Conservation (phyloP, 2,113 vertebrate species). For the Corydoras maculifer region DNA sequence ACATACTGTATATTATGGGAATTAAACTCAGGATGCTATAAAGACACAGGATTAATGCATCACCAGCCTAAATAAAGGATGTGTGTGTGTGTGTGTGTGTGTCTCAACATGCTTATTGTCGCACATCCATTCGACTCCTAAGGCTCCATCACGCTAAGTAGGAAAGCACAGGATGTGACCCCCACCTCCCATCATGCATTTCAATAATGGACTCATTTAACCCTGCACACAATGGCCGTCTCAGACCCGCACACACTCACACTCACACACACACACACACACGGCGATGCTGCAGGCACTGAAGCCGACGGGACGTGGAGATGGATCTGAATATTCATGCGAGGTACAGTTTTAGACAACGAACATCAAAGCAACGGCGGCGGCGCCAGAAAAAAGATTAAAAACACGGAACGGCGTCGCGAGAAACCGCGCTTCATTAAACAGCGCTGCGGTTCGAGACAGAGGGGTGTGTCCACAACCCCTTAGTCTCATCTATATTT, state of each 20-base stretch:
- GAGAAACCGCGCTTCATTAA: too few relatives aligned
- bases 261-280: constrained; percentile 11
- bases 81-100: constrained; percentile 5
- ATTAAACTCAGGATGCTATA: too few relatives aligned
- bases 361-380: constrained; percentile 2
- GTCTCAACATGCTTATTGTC: background rate
- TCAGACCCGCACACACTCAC: constrained; percentile 5
- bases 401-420: background rate
- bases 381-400: background rate
- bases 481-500: too few relatives aligned
- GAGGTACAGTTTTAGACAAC: background rate
- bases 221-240: constrained; percentile 29
- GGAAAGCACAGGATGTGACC: constrained; percentile 23
- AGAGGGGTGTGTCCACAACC: too few relatives aligned
- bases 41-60: too few relatives aligned
- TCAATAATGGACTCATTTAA: constrained; percentile 40
- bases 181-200: constrained; percentile 21
- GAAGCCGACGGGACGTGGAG: background rate
- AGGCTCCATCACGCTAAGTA: constrained; percentile 25
- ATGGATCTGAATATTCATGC: background rate
- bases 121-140: constrained; percentile 3
- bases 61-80: background rate
- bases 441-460: too few relatives aligned
- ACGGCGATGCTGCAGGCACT: background rate
- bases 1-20: too few relatives aligned